These are phyloP conservation scores for Macroramphosus scolopax DNA, from an alignment of 2,797 vertebrate genomes.

Conservation along the genomic window DNA sequence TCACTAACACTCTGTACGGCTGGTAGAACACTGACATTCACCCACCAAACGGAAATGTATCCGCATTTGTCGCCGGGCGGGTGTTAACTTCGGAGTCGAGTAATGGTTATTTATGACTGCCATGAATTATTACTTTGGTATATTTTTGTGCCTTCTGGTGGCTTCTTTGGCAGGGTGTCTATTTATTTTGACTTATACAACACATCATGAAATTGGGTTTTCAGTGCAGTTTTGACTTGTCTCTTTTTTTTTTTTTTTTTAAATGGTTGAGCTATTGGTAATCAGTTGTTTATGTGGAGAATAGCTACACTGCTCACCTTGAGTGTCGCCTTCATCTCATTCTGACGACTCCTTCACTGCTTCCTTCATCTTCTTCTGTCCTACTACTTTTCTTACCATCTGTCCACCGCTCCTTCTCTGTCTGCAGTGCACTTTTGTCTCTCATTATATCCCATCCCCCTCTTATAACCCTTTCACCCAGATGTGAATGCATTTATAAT, in stretches of 20 bases:
- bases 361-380: conserved; percentile 28
- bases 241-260: too few species aligned
- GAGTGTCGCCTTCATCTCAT: conserved; percentile 29
- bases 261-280: too few species aligned
- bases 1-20: too few species aligned
- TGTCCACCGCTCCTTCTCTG: conserved; percentile 41
- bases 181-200: too few species aligned
- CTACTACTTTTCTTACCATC: conserved; percentile 55
- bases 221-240: too few species aligned
- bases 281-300: too few species aligned
- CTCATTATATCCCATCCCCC: conserved; percentile 55
- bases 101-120: conserved; percentile 46
- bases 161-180: conserved; percentile 65
- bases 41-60: too few species aligned
- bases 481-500: conserved; percentile 82
- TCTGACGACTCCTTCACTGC: conserved; percentile 18
- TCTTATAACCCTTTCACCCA: conserved; percentile 67
- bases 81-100: conserved; percentile 7
- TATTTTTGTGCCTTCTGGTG: conserved; percentile 60
- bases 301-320: too few species aligned
- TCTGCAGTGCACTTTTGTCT: conserved; percentile 56
- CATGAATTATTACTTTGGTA: conserved; percentile 58
- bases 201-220: too few species aligned
- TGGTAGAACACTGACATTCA: too few species aligned
- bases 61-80: too few species aligned